phyloP scores from a whole-genome alignment of 2,888 invertebrate genomes.

The Lypha dubia region DNA sequence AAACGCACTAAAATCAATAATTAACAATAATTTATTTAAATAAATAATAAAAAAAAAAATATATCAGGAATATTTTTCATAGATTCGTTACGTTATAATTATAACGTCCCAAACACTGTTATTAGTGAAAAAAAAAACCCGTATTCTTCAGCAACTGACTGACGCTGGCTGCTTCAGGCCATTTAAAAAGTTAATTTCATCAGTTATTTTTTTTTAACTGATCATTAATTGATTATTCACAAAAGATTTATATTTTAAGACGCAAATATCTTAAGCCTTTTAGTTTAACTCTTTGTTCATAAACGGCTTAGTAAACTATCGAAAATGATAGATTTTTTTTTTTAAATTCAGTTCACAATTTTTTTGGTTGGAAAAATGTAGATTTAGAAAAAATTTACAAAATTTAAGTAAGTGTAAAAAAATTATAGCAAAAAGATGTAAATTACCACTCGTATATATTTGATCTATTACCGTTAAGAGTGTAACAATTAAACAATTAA shows the following conservation, averaged over 20 bases:
- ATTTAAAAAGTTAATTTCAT: slow-evolving; percentile 30
- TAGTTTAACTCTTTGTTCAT: not conserved
- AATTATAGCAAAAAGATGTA: too few relatives aligned
- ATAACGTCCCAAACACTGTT: slow-evolving; percentile 29
- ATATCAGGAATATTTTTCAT: slow-evolving; percentile 33
- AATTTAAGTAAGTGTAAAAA: too few relatives aligned
- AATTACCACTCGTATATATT: too few relatives aligned
- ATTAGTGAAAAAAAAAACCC: slow-evolving; percentile 16
- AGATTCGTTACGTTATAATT: slow-evolving; percentile 56
- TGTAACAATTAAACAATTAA: too few relatives aligned
- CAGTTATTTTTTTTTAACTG: slow-evolving; percentile 10
- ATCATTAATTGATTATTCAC: slow-evolving; percentile 14
- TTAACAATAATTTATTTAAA: slow-evolving; percentile 6
- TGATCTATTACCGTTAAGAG: too few relatives aligned
- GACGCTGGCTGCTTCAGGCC: slow-evolving; percentile 31
- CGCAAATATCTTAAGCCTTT: not conserved
- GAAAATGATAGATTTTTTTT: not conserved
- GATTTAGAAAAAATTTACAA: too few relatives aligned
- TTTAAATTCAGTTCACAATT: not conserved
- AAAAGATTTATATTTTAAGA: not conserved
- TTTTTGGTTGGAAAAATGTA: too few relatives aligned
- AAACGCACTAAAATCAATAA: not conserved
- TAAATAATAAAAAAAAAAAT: slow-evolving; percentile 4
- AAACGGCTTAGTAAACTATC: not conserved
- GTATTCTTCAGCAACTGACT: not conserved